Percentiles rank a stretch among this genome's conserved stretches.
Conservation (phyloP, 2,113 vertebrate genomes). For the Todiramphus saurophagus region DNA sequence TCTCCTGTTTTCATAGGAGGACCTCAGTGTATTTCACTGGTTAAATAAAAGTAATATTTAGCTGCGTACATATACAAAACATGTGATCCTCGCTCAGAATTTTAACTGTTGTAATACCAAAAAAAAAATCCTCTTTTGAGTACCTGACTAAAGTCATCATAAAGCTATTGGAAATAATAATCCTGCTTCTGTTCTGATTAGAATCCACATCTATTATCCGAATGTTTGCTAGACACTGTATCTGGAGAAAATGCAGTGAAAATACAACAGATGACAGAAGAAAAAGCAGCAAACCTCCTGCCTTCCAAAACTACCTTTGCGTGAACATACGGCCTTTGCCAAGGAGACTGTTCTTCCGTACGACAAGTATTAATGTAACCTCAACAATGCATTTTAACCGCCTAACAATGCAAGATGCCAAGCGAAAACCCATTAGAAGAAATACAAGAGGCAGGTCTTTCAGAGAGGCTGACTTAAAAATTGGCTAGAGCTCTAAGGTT, state of each 20-base stretch:
- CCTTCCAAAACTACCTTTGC: background rate
- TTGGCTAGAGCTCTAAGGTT: background rate
- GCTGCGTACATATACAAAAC: background rate
- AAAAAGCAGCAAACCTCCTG: background rate
- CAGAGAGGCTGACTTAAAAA: background rate
- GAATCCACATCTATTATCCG: background rate
- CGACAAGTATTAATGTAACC: background rate
- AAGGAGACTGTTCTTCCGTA: background rate
- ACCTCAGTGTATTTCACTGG: accelerated
- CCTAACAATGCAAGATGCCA: accelerated
- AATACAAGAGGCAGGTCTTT: background rate
- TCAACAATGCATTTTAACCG: background rate
- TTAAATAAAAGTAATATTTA: background rate
- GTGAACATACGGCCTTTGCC: background rate
- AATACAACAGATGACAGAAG: background rate
- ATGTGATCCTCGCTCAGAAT: background rate
- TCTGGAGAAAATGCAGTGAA: background rate
- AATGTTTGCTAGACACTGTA: background rate
- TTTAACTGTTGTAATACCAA: accelerated
- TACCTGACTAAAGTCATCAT: background rate
- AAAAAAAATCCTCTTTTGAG: background rate
- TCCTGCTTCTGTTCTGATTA: background rate
- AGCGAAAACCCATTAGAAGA: accelerated
- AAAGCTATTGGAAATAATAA: background rate
- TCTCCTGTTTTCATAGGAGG: background rate